phyloP scores from a whole-genome alignment of 1,140 invertebrate genomes.

The Meloidogyne exigua region DNA sequence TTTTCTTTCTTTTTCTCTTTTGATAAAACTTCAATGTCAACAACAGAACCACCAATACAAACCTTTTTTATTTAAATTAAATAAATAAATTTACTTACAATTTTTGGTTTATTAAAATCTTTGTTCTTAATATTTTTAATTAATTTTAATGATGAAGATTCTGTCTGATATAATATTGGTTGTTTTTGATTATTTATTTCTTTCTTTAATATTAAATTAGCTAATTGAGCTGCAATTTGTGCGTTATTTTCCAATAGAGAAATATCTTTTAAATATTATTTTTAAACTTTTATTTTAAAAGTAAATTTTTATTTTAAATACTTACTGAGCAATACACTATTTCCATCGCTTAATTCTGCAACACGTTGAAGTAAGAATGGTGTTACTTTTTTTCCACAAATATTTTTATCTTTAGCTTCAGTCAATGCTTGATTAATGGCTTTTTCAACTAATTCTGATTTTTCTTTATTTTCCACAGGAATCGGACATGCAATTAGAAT shows the following conservation, averaged over 20 bases:
- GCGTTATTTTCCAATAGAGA: conserved; percentile 89
- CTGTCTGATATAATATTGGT: too few relatives aligned
- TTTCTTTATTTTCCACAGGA: conserved; percentile 70
- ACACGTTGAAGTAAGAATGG: conserved; percentile 82
- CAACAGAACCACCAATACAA: conserved; percentile 78
- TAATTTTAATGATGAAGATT: too few relatives aligned
- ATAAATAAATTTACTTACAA: conserved; percentile 24
- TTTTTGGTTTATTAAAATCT: conserved; percentile 12
- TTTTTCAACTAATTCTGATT: conserved; percentile 70
- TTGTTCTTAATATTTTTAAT: too few relatives aligned
- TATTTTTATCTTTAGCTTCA: conserved; percentile 68
- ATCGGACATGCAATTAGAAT: conserved; percentile 87
- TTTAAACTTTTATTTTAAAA: too few relatives aligned
- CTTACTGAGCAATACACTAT: conserved; percentile 78
- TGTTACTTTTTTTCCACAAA: conserved; percentile 83
- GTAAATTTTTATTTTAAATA: conserved; percentile 1
- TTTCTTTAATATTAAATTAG: conserved; percentile 65
- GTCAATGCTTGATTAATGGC: conserved; percentile 76
- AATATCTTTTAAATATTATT: conserved; percentile 71
- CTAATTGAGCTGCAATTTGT: conserved; percentile 78
- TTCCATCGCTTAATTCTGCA: conserved; percentile 72
- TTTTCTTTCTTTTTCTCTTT: conserved; percentile 65
- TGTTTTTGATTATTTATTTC: background rate
- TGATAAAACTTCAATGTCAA: conserved; percentile 75
- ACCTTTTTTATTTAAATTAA: conserved; percentile 66